Evolutionary conservation across 2,113 vertebrate genomes (phyloP).

Genomic region (Mesitornis unicolor): DNA sequence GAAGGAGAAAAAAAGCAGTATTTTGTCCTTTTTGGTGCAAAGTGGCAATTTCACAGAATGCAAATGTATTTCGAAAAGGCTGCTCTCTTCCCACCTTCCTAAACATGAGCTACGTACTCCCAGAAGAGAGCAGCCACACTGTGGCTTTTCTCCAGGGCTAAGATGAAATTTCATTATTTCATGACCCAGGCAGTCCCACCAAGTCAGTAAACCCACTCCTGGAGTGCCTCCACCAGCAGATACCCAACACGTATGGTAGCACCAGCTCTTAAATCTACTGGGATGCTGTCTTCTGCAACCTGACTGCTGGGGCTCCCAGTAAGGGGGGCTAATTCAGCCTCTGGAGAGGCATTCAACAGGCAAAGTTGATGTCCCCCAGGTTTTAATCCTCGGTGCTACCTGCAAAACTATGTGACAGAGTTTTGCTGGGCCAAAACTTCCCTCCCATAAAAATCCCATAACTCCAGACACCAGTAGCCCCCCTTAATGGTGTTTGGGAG

Average conservation of each 20-base stretch:
- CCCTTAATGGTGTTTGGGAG: not conserved
- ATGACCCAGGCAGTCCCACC: not conserved
- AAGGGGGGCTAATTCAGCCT: not conserved
- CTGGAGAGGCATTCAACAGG: not conserved
- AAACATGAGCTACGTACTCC: not conserved
- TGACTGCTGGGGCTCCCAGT: not conserved
- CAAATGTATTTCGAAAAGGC: not conserved
- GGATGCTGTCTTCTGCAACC: not conserved
- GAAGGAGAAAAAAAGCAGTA: not conserved
- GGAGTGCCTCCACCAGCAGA: not conserved
- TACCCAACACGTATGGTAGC: accelerated
- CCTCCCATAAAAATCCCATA: accelerated
- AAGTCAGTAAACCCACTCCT: not conserved
- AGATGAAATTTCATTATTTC: not conserved
- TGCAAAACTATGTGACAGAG: not conserved
- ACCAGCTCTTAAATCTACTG: not conserved
- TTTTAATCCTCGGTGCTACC: not conserved
- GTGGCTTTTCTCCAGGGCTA: accelerated
- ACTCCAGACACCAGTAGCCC: not conserved
- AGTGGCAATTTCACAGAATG: not conserved
- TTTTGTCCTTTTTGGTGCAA: not conserved
- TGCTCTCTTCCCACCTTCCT: not conserved
- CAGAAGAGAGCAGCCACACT: accelerated
- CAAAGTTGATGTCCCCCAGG: not conserved
- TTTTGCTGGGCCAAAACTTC: not conserved